Percentiles rank a stretch among this genome's conserved stretches.
phyloP scores from a whole-genome alignment of 2,113 vertebrate genomes.

The Ondatra zibethicus region DNA sequence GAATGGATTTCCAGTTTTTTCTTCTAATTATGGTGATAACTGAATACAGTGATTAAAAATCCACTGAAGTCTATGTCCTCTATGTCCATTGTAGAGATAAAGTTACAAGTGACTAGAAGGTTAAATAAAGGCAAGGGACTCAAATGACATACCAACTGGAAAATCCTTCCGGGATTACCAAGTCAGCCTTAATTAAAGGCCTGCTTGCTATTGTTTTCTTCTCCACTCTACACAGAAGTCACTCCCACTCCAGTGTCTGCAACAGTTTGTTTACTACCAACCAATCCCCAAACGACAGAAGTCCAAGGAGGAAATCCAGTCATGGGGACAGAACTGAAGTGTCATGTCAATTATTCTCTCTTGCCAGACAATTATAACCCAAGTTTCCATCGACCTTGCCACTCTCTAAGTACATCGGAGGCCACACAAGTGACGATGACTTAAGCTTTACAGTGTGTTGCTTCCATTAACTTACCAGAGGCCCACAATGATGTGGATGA shows the following conservation, averaged over 20 bases:
- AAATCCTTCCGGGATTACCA: slow-evolving; percentile 29
- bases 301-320: not conserved
- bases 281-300: not conserved
- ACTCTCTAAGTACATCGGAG: not conserved
- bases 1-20: not conserved
- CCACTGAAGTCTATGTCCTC: not conserved
- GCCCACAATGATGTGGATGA: not conserved
- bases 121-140: not conserved
- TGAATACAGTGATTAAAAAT: not conserved
- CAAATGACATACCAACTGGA: not conserved
- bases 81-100: not conserved
- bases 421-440: not conserved
- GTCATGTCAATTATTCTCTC: not conserved
- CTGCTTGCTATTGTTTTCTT: slow-evolving; percentile 38
- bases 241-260: slow-evolving; percentile 16
- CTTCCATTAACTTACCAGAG: not conserved
- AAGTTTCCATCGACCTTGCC: not conserved
- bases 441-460: not conserved
- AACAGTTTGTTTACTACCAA: slow-evolving; percentile 26
- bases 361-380: not conserved
- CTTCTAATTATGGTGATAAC: not conserved
- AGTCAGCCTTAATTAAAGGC: slow-evolving; percentile 42
- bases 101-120: not conserved
- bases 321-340: not conserved
- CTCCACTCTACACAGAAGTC: slow-evolving; percentile 1